A percentile compares a stretch with the other conserved stretches of the same genome.
These are phyloP conservation scores for Acrobasis consociella DNA, from an alignment of 2,888 invertebrate species.

Conservation along the genomic window DNA sequence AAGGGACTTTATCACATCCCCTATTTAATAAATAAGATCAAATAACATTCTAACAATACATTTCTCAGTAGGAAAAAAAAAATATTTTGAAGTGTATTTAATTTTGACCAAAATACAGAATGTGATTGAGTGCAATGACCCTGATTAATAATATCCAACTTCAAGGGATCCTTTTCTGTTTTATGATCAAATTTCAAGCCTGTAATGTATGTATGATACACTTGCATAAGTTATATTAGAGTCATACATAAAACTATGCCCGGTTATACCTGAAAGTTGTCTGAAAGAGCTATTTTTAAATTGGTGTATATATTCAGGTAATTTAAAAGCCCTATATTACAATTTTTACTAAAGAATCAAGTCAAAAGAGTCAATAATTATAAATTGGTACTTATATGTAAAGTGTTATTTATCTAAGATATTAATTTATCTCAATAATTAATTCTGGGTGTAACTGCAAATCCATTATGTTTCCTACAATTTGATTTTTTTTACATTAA, in stretches of 20 bases:
- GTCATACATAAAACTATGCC: background rate
- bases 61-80: too few relatives aligned
- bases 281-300: background rate
- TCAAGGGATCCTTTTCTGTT: background rate
- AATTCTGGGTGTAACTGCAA: too few relatives aligned
- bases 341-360: too few relatives aligned
- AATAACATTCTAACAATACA: too few relatives aligned
- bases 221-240: background rate
- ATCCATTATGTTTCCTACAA: too few relatives aligned
- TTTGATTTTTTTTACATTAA: too few relatives aligned
- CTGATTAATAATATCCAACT: background rate
- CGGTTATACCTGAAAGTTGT: background rate
- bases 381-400: too few relatives aligned
- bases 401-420: too few relatives aligned
- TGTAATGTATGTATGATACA: background rate
- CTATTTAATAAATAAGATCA: background rate
- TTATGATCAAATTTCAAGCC: background rate
- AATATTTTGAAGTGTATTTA: background rate
- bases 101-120: background rate
- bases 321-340: too few relatives aligned
- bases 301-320: too few relatives aligned
- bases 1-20: slow-evolving; percentile 9
- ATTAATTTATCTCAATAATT: too few relatives aligned
- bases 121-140: background rate
- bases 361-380: too few relatives aligned